Percentiles rank a stretch among this genome's conserved stretches.
Evolutionary conservation across 2,113 vertebrate species (phyloP).

Genomic region (Calypte anna): DNA sequence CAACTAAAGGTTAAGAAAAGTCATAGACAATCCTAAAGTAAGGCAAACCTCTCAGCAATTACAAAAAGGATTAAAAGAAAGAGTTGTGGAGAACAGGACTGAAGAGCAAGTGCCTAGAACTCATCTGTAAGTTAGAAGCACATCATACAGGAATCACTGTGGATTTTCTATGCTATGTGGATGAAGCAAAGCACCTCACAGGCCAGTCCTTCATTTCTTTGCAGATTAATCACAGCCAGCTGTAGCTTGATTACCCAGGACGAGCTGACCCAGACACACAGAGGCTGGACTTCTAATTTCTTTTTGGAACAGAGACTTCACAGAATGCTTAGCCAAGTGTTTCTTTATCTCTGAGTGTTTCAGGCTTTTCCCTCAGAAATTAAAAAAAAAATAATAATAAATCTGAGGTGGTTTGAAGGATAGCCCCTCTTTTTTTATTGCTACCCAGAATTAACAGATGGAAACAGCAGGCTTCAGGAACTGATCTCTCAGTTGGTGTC

Average conservation of each 20-base stretch:
- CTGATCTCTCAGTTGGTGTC: constrained; percentile 42
- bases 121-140: background rate
- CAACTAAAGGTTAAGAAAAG: background rate
- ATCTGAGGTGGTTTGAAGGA: constrained; percentile 29
- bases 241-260: background rate
- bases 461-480: constrained; percentile 63
- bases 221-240: constrained; percentile 9
- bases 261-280: background rate
- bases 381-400: background rate
- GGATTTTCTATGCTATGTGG: background rate
- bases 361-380: background rate
- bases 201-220: background rate
- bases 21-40: background rate
- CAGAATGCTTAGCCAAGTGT: background rate
- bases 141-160: background rate
- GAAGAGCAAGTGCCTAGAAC: background rate
- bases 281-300: background rate
- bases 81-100: background rate
- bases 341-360: background rate
- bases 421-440: constrained; percentile 17
- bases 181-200: background rate
- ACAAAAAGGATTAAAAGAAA: background rate
- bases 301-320: background rate
- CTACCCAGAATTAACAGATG: constrained; percentile 47
- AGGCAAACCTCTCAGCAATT: background rate